These are phyloP conservation scores for Olivierus martensii DNA, from an alignment of 1,140 invertebrate species.

Conservation along the genomic window DNA sequence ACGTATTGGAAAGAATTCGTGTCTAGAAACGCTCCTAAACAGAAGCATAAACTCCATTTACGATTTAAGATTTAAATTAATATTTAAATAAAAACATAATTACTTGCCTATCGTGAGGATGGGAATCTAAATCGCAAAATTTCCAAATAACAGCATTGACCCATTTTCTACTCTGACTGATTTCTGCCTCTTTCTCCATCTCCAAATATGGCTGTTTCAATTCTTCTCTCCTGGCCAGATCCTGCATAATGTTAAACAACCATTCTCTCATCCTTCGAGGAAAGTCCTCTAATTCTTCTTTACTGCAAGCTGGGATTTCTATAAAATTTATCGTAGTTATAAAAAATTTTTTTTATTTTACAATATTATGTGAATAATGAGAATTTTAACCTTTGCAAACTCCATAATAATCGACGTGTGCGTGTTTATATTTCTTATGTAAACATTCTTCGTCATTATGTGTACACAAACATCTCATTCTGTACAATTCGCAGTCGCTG, in stretches of 20 bases:
- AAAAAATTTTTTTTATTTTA: no score
- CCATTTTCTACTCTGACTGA: conserved; percentile 45
- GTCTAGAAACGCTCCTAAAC: conserved; percentile 58
- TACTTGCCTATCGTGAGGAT: conserved; percentile 59
- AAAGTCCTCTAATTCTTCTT: conserved; percentile 78
- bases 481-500: conserved; percentile 86
- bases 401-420: conserved; percentile 83
- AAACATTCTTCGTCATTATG: conserved; percentile 35
- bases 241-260: conserved; percentile 82
- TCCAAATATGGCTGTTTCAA: conserved; percentile 7
- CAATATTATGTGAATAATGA: no score
- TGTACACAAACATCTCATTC: conserved; percentile 74
- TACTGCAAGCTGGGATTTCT: conserved; percentile 48
- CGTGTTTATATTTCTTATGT: conserved; percentile 48
- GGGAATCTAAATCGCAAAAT: conserved; percentile 84
- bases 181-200: conserved; percentile 12
- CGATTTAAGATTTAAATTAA: background rate
- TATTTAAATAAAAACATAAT: background rate
- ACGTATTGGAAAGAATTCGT: conserved; percentile 86
- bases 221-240: conserved; percentile 8
- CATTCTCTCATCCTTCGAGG: conserved; percentile 91
- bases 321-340: no score
- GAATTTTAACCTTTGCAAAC: conserved; percentile 22
- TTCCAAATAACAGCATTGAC: conserved; percentile 90
- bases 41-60: no score